Base-by-base conservation (phyloP, 92 coral and sea anemone genomes). In the Porites divaricata region DNA sequence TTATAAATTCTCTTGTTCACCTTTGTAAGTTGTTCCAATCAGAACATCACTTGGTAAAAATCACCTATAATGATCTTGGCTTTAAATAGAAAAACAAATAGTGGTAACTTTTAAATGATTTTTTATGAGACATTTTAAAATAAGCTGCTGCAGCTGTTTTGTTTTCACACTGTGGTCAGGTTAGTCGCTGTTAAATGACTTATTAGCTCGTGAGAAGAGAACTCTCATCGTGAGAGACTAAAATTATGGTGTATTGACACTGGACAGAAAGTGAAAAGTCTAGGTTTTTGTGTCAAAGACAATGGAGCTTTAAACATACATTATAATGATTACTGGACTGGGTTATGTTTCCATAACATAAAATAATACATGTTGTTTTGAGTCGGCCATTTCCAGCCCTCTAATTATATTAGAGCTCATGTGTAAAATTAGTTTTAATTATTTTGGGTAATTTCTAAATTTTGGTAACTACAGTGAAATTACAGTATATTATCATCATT, bases 141-240 rank as follows among this genome's bases (percentile, higher is more conserved):
- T 75, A 23, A 25, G 21, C 15, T 57, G 6, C 15, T 21, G 77
- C 63, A 73, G 58, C 21, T 23, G 69, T 65, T 70, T 45, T 68
- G 22, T 68, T 52, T 56, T 70, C 76, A 69, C 48, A 71, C 58
- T 1, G 57, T 35, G 57, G 85, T 69, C 85, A 80, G 67, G 52
- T 77, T 35, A 8, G 16, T 16, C 11, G 9, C 41, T 48, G 59
- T 45, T 1, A 63, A 63, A 61, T 56, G 45, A 20, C 20, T 16
- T 35, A 35, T 35, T 35, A 35, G 45, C 45, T 35, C 5, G 45
- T 35, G 45, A 35, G 45, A 35, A 35, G 45, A 63, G 57, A 16
- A 21, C 35, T 77, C 70, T 61, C 45, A 17, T n/a, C 63, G 7
- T 63, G 45, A 45, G 81, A 77, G 81, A 9, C 67, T 41, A 17